Conservation (phyloP, 2,113 vertebrate genomes). For the Thamnaconus septentrionalis region DNA sequence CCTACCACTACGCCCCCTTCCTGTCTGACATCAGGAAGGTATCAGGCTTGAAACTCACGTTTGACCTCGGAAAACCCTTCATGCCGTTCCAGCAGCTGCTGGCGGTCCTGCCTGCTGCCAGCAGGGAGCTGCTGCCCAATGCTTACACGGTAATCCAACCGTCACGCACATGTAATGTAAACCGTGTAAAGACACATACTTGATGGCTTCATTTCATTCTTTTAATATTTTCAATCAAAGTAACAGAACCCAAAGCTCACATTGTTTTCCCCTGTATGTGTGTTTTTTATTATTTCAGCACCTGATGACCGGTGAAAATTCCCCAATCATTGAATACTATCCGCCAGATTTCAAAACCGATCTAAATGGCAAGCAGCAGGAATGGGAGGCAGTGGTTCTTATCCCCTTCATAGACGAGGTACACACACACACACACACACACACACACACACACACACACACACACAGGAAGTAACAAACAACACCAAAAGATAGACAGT, state of each 20-base stretch:
- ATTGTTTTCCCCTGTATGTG: too few relatives aligned
- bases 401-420: slow-evolving; percentile 99
- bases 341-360: slow-evolving; percentile 96
- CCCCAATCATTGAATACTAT: slow-evolving; percentile 94
- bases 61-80: slow-evolving; percentile 91
- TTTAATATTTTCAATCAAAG: neutral
- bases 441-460: neutral
- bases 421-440: slow-evolving; percentile 11
- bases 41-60: slow-evolving; percentile 80
- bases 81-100: slow-evolving; percentile 97
- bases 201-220: neutral
- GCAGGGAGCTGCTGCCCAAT: slow-evolving; percentile 88
- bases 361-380: slow-evolving; percentile 97
- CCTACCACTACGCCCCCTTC: slow-evolving; percentile 95
- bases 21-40: slow-evolving; percentile 92
- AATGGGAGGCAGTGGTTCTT: slow-evolving; percentile 98
- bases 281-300: slow-evolving; percentile 69
- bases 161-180: neutral
- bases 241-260: neutral
- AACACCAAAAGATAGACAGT: too few relatives aligned
- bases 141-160: slow-evolving; percentile 84
- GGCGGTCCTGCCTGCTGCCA: slow-evolving; percentile 93
- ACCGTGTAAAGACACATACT: neutral
- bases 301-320: slow-evolving; percentile 89
- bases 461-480: too few relatives aligned